phyloP scores from a whole-genome alignment of 1,140 invertebrate genomes.

The Nymphalis io region DNA sequence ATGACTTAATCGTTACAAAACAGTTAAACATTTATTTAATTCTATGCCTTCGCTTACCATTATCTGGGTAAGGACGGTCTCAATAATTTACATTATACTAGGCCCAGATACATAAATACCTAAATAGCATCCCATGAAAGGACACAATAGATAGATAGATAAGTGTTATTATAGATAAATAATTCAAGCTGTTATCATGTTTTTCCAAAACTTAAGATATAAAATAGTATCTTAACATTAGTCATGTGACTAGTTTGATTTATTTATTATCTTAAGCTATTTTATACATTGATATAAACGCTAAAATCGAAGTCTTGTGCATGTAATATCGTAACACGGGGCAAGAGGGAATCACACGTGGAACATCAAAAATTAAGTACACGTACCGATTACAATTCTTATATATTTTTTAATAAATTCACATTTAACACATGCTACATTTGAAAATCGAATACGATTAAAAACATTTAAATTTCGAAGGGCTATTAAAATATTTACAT shows the following conservation, averaged over 20 bases:
- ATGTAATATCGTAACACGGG: conserved; percentile 45
- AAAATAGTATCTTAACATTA: conserved; percentile 40
- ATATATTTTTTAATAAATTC: conserved; percentile 15
- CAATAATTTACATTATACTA: conserved; percentile 77
- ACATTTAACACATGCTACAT: conserved; percentile 26
- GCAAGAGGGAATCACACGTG: conserved; percentile 25
- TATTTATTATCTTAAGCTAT: conserved; percentile 34
- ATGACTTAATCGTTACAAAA: conserved; percentile 80
- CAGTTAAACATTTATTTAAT: conserved; percentile 75
- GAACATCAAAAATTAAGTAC: conserved; percentile 38
- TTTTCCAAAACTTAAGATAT: conserved; percentile 7
- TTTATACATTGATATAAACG: conserved; percentile 43
- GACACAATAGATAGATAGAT: conserved; percentile 1
- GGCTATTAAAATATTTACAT: conserved; percentile 32
- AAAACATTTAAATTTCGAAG: conserved; percentile 16
- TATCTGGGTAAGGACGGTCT: conserved; percentile 78
- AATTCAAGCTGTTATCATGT: conserved; percentile 23
- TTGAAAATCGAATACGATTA: conserved; percentile 27
- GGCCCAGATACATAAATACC: conserved; percentile 68
- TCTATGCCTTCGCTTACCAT: conserved; percentile 74
- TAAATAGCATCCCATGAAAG: conserved; percentile 29
- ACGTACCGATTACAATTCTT: conserved; percentile 37
- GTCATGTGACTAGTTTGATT: conserved; percentile 60
- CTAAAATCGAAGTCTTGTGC: conserved; percentile 58
- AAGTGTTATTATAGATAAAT: conserved; percentile 11